Evolutionary conservation across 2,888 invertebrate species (phyloP).

Genomic region (Amphiduros pacificus): DNA sequence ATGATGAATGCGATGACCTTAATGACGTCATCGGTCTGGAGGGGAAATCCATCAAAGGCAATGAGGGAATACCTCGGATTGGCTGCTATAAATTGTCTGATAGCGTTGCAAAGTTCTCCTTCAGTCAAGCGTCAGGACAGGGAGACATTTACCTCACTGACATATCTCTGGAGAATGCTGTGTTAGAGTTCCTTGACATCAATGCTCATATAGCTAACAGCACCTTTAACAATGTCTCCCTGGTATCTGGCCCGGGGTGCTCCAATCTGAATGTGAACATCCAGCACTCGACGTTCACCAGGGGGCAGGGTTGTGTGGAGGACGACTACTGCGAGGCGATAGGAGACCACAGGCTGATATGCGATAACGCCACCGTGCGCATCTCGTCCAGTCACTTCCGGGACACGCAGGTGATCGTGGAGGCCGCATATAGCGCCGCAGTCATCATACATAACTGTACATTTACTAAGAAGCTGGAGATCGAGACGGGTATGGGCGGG

Average conservation of each 20-base stretch:
- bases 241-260: neutral
- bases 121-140: neutral
- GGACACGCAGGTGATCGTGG: constrained; percentile 4
- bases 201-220: neutral
- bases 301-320: neutral
- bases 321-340: neutral
- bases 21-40: neutral
- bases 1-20: constrained; percentile 4
- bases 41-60: neutral
- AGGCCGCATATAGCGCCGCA: neutral
- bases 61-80: neutral
- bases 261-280: neutral
- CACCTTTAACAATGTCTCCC: neutral
- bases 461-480: constrained; percentile 5
- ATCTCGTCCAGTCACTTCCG: neutral
- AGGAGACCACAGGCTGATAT: constrained; percentile 1
- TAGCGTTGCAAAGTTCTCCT: neutral
- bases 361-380: neutral
- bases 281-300: constrained; percentile 2
- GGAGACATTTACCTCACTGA: neutral
- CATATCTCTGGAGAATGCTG: neutral
- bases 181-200: constrained; percentile 4
- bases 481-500: constrained; percentile 19
- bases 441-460: neutral
- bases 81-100: neutral